Percentiles rank a stretch among this genome's conserved stretches.
These are phyloP conservation scores for Drosophila bunnanda DNA, from an alignment of 2,888 invertebrate species.

Conservation along the genomic window DNA sequence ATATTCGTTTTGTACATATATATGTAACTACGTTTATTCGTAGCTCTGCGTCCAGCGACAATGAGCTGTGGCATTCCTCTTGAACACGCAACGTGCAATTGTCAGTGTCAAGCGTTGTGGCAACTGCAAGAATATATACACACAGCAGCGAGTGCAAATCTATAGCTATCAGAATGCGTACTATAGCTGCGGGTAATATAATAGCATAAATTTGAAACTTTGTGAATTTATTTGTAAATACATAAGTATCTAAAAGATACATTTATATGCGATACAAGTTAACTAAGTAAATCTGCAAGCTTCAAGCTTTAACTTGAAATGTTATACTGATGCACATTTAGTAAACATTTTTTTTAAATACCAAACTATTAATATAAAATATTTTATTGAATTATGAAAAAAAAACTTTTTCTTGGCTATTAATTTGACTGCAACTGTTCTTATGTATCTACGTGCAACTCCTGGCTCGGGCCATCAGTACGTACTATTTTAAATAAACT, in stretches of 20 bases:
- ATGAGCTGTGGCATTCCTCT: conserved; percentile 69
- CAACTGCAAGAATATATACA: conserved; percentile 47
- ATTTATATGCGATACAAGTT: neutral
- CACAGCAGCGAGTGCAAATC: conserved; percentile 13
- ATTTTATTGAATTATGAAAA: neutral
- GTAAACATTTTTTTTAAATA: no score
- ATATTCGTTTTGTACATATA: conserved; percentile 1
- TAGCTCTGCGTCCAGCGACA: conserved; percentile 54
- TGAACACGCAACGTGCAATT: conserved; percentile 74
- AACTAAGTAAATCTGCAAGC: neutral
- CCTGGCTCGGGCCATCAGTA: neutral
- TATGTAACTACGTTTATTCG: neutral
- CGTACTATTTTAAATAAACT: conserved; percentile 4
- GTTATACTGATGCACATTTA: neutral
- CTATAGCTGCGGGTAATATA: neutral
- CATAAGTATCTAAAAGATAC: neutral
- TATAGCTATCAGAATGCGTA: neutral
- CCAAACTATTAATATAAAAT: neutral
- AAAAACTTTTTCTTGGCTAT: neutral
- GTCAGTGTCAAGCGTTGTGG: conserved; percentile 67
- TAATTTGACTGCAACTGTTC: neutral
- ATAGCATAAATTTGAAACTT: neutral
- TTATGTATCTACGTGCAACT: neutral
- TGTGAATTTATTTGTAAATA: neutral
- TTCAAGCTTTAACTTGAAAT: neutral